phyloP scores from a whole-genome alignment of 2,888 invertebrate species.

The Cartodere bifasciata region DNA sequence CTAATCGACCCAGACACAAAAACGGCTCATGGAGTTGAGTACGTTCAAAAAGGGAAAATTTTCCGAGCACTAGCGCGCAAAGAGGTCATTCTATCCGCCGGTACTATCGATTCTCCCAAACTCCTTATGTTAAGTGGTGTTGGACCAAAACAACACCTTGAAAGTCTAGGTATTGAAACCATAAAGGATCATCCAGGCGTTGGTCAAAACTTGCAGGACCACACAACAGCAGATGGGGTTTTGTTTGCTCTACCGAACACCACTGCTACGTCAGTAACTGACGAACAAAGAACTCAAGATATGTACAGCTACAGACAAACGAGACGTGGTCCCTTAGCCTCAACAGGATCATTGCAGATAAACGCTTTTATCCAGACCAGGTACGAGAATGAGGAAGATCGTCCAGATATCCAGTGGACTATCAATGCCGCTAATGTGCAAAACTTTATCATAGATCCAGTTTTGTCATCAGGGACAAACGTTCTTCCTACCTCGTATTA shows the following conservation, averaged over 20 bases:
- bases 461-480: conserved; percentile 29
- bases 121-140: conserved; percentile 53
- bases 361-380: conserved; percentile 50
- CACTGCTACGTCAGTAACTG: conserved; percentile 37
- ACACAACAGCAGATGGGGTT: conserved; percentile 51
- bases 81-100: conserved; percentile 50
- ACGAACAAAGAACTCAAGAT: conserved; percentile 34
- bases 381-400: conserved; percentile 34
- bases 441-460: conserved; percentile 47
- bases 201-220: conserved; percentile 63
- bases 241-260: conserved; percentile 42
- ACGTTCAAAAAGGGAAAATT: conserved; percentile 36
- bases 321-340: conserved; percentile 40
- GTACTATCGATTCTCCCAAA: conserved; percentile 49
- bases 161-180: conserved; percentile 40
- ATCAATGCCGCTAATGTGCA: conserved; percentile 45
- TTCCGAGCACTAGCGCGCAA: conserved; percentile 39
- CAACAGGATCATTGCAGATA: conserved; percentile 41
- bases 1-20: conserved; percentile 43
- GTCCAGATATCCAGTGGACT: conserved; percentile 55
- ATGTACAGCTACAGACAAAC: conserved; percentile 34
- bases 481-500: conserved; percentile 48
- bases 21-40: conserved; percentile 41
- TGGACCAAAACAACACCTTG: conserved; percentile 44
- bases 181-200: conserved; percentile 54